Evolutionary conservation across 2,888 invertebrate genomes (phyloP).

Genomic region (Metallyticus violacea): DNA sequence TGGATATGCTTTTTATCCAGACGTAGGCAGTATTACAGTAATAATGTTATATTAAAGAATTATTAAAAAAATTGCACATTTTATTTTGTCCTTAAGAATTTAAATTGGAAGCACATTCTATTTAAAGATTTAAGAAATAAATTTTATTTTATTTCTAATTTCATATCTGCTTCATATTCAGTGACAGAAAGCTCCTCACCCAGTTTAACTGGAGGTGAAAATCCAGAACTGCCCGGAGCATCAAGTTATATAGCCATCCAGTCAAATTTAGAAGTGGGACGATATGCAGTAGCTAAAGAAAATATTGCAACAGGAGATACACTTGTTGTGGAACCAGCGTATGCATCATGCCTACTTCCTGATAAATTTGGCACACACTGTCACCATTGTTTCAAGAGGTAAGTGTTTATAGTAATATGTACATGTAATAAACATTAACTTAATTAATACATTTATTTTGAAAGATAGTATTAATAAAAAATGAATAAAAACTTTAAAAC

Average conservation of each 20-base stretch:
- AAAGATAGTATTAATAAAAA: too few relatives aligned
- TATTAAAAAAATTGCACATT: too few relatives aligned
- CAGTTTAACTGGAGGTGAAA: slow-evolving; percentile 52
- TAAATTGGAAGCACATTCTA: too few relatives aligned
- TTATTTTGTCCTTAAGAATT: too few relatives aligned
- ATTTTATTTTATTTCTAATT: neutral
- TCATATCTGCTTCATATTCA: neutral
- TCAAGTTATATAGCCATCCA: slow-evolving; percentile 60
- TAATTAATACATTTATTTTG: too few relatives aligned
- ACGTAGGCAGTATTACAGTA: too few relatives aligned
- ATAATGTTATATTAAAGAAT: too few relatives aligned
- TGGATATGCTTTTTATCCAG: too few relatives aligned
- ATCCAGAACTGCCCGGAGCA: slow-evolving; percentile 55
- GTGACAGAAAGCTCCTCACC: neutral
- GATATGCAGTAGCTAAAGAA: slow-evolving; percentile 64
- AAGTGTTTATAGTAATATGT: slow-evolving; percentile 1
- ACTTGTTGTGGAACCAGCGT: slow-evolving; percentile 67
- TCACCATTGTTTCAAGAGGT: slow-evolving; percentile 76
- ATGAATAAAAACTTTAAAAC: too few relatives aligned
- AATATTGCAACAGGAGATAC: slow-evolving; percentile 67
- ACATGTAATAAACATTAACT: neutral
- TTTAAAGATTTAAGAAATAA: too few relatives aligned
- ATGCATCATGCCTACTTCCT: slow-evolving; percentile 69
- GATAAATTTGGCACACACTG: slow-evolving; percentile 77
- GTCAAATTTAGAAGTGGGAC: slow-evolving; percentile 61